Base-by-base conservation (phyloP, 2,888 invertebrate genomes). In the Leptodirus hochenwartii region DNA sequence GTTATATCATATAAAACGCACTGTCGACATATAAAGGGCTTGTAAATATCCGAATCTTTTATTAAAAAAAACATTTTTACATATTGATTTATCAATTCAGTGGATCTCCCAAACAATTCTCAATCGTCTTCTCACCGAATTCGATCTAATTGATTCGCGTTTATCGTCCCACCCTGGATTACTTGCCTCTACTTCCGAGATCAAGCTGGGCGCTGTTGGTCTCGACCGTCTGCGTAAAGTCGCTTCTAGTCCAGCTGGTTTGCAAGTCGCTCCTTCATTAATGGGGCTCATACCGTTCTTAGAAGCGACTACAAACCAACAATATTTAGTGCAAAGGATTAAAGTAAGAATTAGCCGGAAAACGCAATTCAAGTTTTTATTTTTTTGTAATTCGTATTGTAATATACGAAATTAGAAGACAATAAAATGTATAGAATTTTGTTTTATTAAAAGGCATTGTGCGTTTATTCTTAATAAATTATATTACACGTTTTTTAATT, bases 21-120 rank as follows among this genome's bases (percentile, higher is more conserved):
- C n/a, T n/a, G n/a, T n/a, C n/a, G n/a, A n/a, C n/a, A n/a, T n/a
- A n/a, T 3, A n/a, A 6, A 10, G 6, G 6, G 12, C 12, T 24
- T 8, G 12, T 23, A 13, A 4, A 4, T 25, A 9, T 6, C 11
- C 15, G 25, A 24, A 22, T 14, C 11, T 30, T 29, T 13, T 11
- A 15, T 23, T 12, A 4, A 30, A 24, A 10, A 9, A 23, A 14
- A 9, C 10, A 22, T 25, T 14, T 4, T 3, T 2, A 3, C n/a
- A 12, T 31, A 27, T 5, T 13, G 15, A 3, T n/a, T n/a, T n/a
- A n/a, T n/a, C n/a, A 25, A 44, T 58, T 29, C 53, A 80, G 81
- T 90, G 88, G 88, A 65, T 88, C 39, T 79, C 82, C 34, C 69
- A 72, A 42, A 88, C 87, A 3, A 75, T 91, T 38, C 57, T 90